These are phyloP conservation scores for Phycodurus eques DNA, from an alignment of 2,113 vertebrate species.

Conservation along the genomic window DNA sequence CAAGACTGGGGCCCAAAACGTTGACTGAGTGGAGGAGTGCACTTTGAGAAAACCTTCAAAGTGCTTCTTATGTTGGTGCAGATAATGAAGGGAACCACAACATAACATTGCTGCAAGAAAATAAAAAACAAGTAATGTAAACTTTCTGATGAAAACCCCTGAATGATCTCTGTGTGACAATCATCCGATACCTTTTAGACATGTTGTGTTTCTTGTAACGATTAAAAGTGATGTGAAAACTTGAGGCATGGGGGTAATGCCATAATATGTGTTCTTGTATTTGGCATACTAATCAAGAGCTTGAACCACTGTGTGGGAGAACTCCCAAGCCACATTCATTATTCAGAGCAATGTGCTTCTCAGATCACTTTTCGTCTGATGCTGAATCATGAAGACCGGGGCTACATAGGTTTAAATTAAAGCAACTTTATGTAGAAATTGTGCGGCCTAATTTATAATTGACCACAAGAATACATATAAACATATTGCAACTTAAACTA, in stretches of 20 bases:
- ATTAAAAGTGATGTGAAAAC: neutral
- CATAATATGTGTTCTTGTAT: conserved; percentile 34
- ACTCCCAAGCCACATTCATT: conserved; percentile 54
- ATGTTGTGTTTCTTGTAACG: neutral
- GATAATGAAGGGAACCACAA: conserved; percentile 27
- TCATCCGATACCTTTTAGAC: neutral
- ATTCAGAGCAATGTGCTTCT: conserved; percentile 49
- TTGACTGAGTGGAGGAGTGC: conserved; percentile 19
- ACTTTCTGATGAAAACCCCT: neutral
- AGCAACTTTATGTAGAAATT: neutral
- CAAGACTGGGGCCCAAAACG: conserved; percentile 31
- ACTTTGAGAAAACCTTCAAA: conserved; percentile 42
- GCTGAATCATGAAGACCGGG: neutral
- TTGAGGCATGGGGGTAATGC: neutral
- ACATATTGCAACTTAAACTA: too few species aligned
- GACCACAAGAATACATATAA: too few species aligned
- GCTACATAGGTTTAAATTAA: neutral
- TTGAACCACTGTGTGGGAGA: conserved; percentile 45
- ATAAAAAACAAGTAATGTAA: neutral
- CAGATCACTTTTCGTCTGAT: conserved; percentile 41
- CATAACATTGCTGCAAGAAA: conserved; percentile 14
- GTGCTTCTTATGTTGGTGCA: conserved; percentile 23
- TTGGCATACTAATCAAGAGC: conserved; percentile 48
- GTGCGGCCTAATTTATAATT: neutral
- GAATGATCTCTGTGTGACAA: neutral